These are phyloP conservation scores for Hydrocynus forskahlii DNA, from an alignment of 2,797 vertebrate genomes.

Conservation along the genomic window DNA sequence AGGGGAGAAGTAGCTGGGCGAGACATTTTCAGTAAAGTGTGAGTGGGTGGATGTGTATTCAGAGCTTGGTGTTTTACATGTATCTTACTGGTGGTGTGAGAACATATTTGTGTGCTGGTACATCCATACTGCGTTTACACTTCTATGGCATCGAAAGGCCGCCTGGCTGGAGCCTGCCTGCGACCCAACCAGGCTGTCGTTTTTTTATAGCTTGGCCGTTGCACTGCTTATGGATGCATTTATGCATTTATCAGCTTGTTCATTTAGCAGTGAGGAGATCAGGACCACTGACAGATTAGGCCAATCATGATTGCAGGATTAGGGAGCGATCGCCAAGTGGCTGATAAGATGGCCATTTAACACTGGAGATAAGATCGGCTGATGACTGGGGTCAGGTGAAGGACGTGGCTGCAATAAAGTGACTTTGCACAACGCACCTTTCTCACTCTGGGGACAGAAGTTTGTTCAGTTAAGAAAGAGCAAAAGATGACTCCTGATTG, in stretches of 20 bases:
- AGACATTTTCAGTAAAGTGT: conserved; percentile 25
- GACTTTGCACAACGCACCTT: background rate
- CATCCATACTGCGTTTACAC: conserved; percentile 1
- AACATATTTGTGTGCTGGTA: background rate
- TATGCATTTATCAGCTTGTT: conserved; percentile 47
- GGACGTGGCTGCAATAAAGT: conserved; percentile 48
- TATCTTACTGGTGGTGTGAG: conserved; percentile 11
- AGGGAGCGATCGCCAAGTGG: conserved; percentile 52
- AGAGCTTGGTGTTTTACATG: conserved; percentile 74
- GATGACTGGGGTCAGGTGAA: conserved; percentile 58
- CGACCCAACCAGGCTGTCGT: background rate
- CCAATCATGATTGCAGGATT: conserved; percentile 59
- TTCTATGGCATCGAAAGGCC: conserved; percentile 9
- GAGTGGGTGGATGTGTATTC: conserved; percentile 32
- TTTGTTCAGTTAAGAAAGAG: conserved; percentile 6
- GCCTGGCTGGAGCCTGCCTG: background rate
- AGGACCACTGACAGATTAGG: conserved; percentile 53
- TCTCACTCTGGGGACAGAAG: background rate
- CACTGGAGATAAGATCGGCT: conserved; percentile 55
- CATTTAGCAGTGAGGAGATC: conserved; percentile 33
- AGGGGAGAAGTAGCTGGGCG: conserved; percentile 21
- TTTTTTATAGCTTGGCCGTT: background rate
- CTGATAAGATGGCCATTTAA: conserved; percentile 61
- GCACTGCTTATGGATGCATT: conserved; percentile 21
- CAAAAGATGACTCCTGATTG: conserved; percentile 6